Base-by-base conservation (phyloP, 2,113 vertebrate species). In the Melospiza melodia region DNA sequence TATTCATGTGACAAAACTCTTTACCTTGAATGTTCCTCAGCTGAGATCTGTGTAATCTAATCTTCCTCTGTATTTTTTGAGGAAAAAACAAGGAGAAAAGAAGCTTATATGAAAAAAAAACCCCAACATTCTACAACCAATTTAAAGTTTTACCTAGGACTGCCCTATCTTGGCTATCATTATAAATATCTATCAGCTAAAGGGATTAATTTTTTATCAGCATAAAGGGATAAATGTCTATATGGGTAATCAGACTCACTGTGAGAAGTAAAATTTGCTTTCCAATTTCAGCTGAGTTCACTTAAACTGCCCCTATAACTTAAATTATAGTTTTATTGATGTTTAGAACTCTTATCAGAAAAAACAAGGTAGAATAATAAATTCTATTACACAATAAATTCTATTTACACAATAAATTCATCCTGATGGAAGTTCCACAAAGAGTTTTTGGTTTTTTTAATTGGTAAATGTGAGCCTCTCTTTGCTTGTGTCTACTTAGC, bases 51-150 rank as follows among this genome's bases (percentile, higher is more conserved):
- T 5, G 4, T 6, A 41, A 46, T 71, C 8, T 65, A 44, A 71
- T 1, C 44, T 84, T 76, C 8, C 12, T 76, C 54, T 80, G 2
- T 58, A 63, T 27, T 48, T 44, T 35, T 5, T 22, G 8, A 1
- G 8, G 7, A 1, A 9, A 57, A 49, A 44, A 2, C 3, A 48
- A 59, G 4, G 6, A 59, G 16, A 52, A 58, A 87, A 82, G 1
- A 66, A n/a, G 2, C 2, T 67, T 39, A 6, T 31, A 41, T n/a
- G 1, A 30, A 46, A 28, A 62, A 55, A 62, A 55, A 58, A 6
- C 5, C 10, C 9, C 20, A 48, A 24, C 1, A 30, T 7, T 35
- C 5, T 5, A 12, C 8, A 39, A 55, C 0, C 8, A 48, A 33
- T 87, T 65, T 61, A n/a, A 6, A 75, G 6, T 57, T 23, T 78